phyloP scores from a whole-genome alignment of 37 sponge, comb jelly and placozoan species.

The Dysidea cf. avara region DNA sequence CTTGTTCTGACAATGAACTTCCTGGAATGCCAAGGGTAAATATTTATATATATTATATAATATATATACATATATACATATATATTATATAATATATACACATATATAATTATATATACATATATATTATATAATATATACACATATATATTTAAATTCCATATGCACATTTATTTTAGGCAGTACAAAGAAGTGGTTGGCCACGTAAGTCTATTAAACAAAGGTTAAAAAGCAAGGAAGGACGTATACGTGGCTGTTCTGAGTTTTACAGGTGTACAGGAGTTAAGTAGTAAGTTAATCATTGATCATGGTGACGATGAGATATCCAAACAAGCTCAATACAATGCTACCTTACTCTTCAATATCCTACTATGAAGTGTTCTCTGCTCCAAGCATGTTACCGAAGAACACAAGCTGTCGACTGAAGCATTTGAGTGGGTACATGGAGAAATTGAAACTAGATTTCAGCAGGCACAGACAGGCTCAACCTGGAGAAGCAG shows the following conservation, averaged over 20 bases:
- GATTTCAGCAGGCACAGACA: slow-evolving; percentile 90
- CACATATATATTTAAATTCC: too few species aligned
- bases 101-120: too few species aligned
- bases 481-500: slow-evolving; percentile 97
- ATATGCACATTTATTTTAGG: slow-evolving; percentile 69
- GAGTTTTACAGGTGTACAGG: slow-evolving; percentile 62
- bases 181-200: slow-evolving; percentile 89
- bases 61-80: neutral
- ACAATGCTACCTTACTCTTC: slow-evolving; percentile 96
- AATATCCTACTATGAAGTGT: slow-evolving; percentile 83
- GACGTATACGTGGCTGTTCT: slow-evolving; percentile 83
- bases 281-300: slow-evolving; percentile 79
- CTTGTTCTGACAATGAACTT: slow-evolving; percentile 94
- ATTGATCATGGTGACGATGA: slow-evolving; percentile 91
- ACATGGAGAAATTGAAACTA: slow-evolving; percentile 91
- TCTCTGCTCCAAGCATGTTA: slow-evolving; percentile 75
- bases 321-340: slow-evolving; percentile 86
- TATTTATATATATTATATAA: neutral
- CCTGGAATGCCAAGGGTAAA: slow-evolving; percentile 90
- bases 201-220: slow-evolving; percentile 97
- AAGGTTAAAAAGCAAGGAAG: slow-evolving; percentile 96
- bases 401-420: slow-evolving; percentile 88
- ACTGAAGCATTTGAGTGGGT: slow-evolving; percentile 98
- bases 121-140: too few species aligned
- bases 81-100: too few species aligned